Percentiles rank a stretch among this genome's conserved stretches.
phyloP scores from a whole-genome alignment of 2,797 vertebrate species.

The Helostoma temminkii region DNA sequence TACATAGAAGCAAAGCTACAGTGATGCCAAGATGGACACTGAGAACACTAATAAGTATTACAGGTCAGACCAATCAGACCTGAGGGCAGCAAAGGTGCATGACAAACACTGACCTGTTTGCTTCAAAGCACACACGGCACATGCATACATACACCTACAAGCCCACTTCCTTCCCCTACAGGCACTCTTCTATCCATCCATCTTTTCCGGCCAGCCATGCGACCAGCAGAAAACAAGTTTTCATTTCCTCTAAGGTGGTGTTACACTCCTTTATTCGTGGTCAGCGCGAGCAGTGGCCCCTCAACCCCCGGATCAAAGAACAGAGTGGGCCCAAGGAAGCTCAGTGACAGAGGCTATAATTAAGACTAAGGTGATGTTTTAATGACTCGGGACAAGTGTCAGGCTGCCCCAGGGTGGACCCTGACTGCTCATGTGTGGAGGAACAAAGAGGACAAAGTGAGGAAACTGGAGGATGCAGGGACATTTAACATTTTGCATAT shows the following conservation, averaged over 20 bases:
- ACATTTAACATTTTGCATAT: slow-evolving; percentile 6
- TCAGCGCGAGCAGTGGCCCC: slow-evolving; percentile 60
- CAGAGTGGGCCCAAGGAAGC: slow-evolving; percentile 53
- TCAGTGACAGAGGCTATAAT: slow-evolving; percentile 71
- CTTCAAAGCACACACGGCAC: slow-evolving; percentile 76
- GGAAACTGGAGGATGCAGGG: slow-evolving; percentile 1
- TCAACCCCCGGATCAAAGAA: slow-evolving; percentile 72
- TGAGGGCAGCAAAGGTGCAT: slow-evolving; percentile 49
- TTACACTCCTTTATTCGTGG: slow-evolving; percentile 70
- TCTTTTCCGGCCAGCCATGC: slow-evolving; percentile 59
- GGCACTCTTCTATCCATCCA: slow-evolving; percentile 59
- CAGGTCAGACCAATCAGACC: slow-evolving; percentile 69
- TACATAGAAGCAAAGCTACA: slow-evolving; percentile 5
- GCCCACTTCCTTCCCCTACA: slow-evolving; percentile 76
- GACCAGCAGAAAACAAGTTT: slow-evolving; percentile 71
- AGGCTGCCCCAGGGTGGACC: slow-evolving; percentile 56
- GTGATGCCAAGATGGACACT: slow-evolving; percentile 20
- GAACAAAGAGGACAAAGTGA: slow-evolving; percentile 21
- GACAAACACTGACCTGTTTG: slow-evolving; percentile 71
- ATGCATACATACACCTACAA: slow-evolving; percentile 69
- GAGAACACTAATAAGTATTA: slow-evolving; percentile 40
- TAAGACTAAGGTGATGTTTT: slow-evolving; percentile 80
- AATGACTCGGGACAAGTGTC: slow-evolving; percentile 76
- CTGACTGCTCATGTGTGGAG: slow-evolving; percentile 56
- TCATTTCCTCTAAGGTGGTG: slow-evolving; percentile 71